A percentile compares a stretch with the other conserved stretches of the same genome.
phyloP scores from a whole-genome alignment of 2,888 invertebrate genomes.

The Belgica antarctica region DNA sequence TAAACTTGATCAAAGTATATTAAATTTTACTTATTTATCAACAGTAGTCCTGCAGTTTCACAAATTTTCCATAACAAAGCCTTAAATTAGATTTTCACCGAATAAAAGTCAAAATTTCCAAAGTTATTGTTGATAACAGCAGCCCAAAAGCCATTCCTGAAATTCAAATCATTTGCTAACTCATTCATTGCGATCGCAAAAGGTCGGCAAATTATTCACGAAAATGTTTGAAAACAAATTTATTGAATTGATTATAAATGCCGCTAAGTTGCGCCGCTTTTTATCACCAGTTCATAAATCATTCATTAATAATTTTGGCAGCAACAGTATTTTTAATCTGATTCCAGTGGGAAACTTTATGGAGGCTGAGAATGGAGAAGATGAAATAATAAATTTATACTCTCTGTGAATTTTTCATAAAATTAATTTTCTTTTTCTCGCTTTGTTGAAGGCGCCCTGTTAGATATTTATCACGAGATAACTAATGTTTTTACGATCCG shows the following conservation, averaged over 20 bases:
- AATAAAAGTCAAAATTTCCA: no score
- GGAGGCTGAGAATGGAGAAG: not conserved
- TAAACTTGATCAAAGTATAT: no score
- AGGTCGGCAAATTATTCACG: no score
- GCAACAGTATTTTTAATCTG: slow-evolving; percentile 29
- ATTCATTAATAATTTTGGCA: not conserved
- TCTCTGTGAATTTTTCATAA: slow-evolving; percentile 1
- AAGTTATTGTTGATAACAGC: no score
- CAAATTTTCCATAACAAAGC: no score
- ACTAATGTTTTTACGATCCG: not conserved
- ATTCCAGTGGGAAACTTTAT: slow-evolving; percentile 6
- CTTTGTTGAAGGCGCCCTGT: not conserved
- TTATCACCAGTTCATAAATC: slow-evolving; percentile 16
- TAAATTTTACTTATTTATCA: no score
- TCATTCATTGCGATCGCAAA: no score
- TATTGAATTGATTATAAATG: not conserved
- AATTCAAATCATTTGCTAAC: no score
- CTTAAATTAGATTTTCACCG: no score
- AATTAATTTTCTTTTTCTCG: not conserved
- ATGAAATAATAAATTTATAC: not conserved
- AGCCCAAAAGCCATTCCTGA: no score
- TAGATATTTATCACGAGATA: not conserved
- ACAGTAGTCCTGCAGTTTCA: no score
- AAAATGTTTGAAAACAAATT: not conserved
- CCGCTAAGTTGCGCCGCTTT: not conserved